phyloP scores from a whole-genome alignment of 2,797 vertebrate species.

The Leptoclinus maculatus region DNA sequence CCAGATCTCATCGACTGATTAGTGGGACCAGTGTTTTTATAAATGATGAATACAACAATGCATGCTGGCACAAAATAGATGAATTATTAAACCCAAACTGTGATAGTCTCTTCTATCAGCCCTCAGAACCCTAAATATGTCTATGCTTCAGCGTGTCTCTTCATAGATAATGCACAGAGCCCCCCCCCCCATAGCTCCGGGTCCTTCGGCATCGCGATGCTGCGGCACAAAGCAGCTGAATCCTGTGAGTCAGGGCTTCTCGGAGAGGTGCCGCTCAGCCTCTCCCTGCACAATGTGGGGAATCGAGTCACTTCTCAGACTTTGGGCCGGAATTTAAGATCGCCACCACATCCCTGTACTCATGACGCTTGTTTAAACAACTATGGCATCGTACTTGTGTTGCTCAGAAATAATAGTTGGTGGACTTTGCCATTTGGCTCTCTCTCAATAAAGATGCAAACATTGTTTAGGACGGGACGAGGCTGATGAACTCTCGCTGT shows the following conservation, averaged over 20 bases:
- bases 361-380: background rate
- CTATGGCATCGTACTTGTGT: slow-evolving; percentile 3
- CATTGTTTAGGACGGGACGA: slow-evolving; percentile 26
- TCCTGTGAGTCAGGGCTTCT: slow-evolving; percentile 43
- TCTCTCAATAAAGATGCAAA: slow-evolving; percentile 41
- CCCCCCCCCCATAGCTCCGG: slow-evolving; percentile 13
- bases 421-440: slow-evolving; percentile 1
- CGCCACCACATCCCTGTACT: background rate
- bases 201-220: slow-evolving; percentile 30
- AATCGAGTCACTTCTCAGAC: slow-evolving; percentile 32
- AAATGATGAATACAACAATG: background rate
- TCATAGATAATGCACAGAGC: slow-evolving; percentile 5
- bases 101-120: background rate
- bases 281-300: slow-evolving; percentile 41
- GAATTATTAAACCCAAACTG: background rate
- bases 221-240: slow-evolving; percentile 46
- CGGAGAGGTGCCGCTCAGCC: slow-evolving; percentile 41
- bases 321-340: slow-evolving; percentile 47
- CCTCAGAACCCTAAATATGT: background rate
- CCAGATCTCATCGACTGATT: no score
- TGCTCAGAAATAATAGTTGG: background rate
- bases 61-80: background rate
- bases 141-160: background rate
- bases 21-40: background rate
- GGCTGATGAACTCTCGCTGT: background rate